phyloP scores from a whole-genome alignment of 1,140 invertebrate genomes.

The Branchinecta lynchi region DNA sequence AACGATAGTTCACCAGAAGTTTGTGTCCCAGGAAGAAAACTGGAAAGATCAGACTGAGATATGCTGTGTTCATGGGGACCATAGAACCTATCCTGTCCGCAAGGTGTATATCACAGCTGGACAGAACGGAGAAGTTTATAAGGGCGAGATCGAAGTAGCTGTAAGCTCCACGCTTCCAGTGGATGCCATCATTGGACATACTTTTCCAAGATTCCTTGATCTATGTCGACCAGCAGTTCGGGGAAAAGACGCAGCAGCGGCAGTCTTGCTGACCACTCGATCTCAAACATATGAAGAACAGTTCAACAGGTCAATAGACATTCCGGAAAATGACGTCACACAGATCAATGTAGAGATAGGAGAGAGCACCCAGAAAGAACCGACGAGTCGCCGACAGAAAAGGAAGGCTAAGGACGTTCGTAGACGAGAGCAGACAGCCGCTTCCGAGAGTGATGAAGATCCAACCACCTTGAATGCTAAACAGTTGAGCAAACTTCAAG shows the following conservation, averaged over 20 bases:
- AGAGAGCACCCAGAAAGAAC: not conserved
- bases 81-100: not conserved
- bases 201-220: not conserved
- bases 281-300: not conserved
- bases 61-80: slow-evolving; percentile 2
- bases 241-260: not conserved
- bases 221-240: not conserved
- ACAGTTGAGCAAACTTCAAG: not conserved
- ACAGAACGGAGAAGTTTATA: not conserved
- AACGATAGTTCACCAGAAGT: not conserved
- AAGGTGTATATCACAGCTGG: not conserved
- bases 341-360: not conserved
- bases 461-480: not conserved
- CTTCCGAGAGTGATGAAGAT: not conserved
- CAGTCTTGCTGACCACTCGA: not conserved
- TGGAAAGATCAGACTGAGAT: not conserved
- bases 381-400: not conserved
- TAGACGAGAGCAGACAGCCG: not conserved
- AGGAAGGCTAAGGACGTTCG: not conserved
- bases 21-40: not conserved
- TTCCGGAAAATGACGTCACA: not conserved
- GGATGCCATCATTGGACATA: not conserved
- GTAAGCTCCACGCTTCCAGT: not conserved
- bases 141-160: not conserved
- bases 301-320: not conserved